Percentiles rank a stretch among this genome's conserved stretches.
These are phyloP conservation scores for Cercopithecus petaurista DNA, from an alignment of 2,797 vertebrate species.

Conservation along the genomic window DNA sequence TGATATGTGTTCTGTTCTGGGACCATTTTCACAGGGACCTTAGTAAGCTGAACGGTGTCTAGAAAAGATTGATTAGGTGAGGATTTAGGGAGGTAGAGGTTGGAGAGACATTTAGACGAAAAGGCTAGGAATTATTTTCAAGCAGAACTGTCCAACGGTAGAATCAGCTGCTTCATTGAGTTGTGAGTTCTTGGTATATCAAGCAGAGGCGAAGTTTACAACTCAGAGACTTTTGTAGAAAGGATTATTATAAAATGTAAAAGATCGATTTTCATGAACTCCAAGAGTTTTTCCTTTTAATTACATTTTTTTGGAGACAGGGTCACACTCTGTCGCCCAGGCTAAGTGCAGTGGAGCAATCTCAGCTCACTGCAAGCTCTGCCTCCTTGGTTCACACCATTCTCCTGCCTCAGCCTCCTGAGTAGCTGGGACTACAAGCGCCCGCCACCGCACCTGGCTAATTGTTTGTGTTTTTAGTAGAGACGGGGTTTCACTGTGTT, in stretches of 20 bases:
- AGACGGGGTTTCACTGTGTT: too few species aligned
- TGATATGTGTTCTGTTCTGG: background rate
- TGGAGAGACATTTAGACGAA: background rate
- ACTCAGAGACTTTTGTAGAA: background rate
- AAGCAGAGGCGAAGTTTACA: background rate
- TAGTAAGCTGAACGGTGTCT: background rate
- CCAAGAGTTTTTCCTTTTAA: background rate
- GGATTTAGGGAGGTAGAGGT: background rate
- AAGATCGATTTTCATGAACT: too few species aligned
- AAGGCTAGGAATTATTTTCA: background rate
- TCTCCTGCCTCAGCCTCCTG: too few species aligned
- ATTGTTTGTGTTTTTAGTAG: too few species aligned
- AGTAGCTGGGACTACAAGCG: too few species aligned
- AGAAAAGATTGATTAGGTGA: background rate
- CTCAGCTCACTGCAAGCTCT: too few species aligned
- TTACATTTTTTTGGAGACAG: background rate
- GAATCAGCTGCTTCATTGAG: background rate
- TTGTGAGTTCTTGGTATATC: background rate
- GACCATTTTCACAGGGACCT: background rate
- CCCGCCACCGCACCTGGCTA: too few species aligned
- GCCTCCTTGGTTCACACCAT: rapidly evolving
- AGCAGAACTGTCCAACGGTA: background rate
- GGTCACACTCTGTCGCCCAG: too few species aligned
- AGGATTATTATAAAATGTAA: background rate
- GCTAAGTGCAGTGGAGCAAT: too few species aligned